Conservation (phyloP, 2,113 vertebrate genomes). For the Pseudopodoces humilis region DNA sequence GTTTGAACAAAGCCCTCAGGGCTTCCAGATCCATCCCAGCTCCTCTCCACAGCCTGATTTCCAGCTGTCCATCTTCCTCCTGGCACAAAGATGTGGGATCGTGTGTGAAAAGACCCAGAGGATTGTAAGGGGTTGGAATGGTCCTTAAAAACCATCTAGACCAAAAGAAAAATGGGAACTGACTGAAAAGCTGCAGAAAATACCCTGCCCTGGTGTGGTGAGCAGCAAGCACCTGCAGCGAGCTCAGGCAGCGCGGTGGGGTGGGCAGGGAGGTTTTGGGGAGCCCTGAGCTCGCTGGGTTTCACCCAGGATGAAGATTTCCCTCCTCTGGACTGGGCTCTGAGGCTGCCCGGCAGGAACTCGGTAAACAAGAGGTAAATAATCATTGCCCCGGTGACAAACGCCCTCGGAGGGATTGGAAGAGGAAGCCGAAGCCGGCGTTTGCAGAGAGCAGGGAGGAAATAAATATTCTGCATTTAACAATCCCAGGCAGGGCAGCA, state of each 20-base stretch:
- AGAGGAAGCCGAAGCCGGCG: neutral
- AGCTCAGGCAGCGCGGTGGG: neutral
- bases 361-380: neutral
- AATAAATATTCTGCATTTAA: neutral
- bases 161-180: neutral
- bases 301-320: neutral
- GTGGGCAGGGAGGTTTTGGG: neutral
- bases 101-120: neutral
- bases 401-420: neutral
- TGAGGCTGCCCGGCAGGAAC: neutral
- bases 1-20: neutral
- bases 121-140: fast-evolving
- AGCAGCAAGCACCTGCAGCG: neutral
- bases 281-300: neutral
- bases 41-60: neutral
- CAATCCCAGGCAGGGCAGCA: neutral
- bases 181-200: neutral
- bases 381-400: neutral
- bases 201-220: neutral
- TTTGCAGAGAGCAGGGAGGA: neutral
- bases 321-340: neutral
- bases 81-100: neutral
- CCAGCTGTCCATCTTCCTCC: fast-evolving
- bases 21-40: neutral
- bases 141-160: neutral